These are phyloP conservation scores for Ia io DNA, from an alignment of 2,113 vertebrate genomes.

Conservation along the genomic window DNA sequence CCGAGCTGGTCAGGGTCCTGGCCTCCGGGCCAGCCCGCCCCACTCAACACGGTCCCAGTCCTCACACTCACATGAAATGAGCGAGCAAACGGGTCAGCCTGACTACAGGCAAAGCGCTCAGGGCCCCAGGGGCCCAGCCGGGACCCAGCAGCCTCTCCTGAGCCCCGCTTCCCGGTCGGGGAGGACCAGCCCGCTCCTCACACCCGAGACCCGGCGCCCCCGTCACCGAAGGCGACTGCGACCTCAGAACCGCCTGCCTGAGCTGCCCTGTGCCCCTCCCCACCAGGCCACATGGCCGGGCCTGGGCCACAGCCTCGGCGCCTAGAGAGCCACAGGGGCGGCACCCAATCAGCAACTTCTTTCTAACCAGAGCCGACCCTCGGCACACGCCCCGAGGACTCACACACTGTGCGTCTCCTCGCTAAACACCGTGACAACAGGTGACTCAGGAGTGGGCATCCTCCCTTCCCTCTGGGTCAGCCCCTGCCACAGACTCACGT, in stretches of 20 bases:
- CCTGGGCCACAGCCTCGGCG: not conserved
- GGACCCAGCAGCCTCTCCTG: not conserved
- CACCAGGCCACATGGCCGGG: not conserved
- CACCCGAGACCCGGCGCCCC: not conserved
- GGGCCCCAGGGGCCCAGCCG: not conserved
- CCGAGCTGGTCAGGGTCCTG: not conserved
- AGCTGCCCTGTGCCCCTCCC: not conserved
- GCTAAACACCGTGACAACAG: too few relatives aligned
- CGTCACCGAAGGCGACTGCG: not conserved
- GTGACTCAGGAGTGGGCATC: not conserved
- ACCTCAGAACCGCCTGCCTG: not conserved
- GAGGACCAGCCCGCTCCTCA: not conserved
- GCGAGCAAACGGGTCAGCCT: not conserved
- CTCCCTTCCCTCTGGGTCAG: not conserved
- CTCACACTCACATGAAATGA: not conserved
- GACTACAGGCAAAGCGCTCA: not conserved
- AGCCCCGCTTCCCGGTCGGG: rapidly evolving
- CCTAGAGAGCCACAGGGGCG: constrained; percentile 56
- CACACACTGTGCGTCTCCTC: not conserved
- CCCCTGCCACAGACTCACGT: not conserved
- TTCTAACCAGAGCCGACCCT: not conserved
- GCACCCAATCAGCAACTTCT: not conserved
- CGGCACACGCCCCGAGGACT: constrained; percentile 43
- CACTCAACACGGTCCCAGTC: rapidly evolving
- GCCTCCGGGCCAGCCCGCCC: not conserved